phyloP scores from a whole-genome alignment of 1,140 invertebrate species.

The Bilobella aurantiaca region DNA sequence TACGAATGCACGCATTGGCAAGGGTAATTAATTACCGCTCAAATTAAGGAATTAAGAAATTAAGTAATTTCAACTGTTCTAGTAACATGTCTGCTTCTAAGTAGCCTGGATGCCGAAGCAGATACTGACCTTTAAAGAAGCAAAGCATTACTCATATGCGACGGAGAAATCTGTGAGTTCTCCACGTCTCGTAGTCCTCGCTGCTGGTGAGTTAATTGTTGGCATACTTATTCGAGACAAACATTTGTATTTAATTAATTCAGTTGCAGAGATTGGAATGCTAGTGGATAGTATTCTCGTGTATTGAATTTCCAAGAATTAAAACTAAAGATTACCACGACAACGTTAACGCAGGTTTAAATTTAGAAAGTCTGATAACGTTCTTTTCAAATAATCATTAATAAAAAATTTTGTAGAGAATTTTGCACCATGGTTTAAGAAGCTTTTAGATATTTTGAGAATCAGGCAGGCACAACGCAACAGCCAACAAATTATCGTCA shows the following conservation, averaged over 20 bases:
- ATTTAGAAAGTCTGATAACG: neutral
- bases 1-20: neutral
- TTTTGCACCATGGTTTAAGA: neutral
- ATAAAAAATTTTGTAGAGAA: neutral
- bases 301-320: neutral
- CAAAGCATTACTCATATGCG: neutral
- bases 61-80: too few species aligned
- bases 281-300: neutral
- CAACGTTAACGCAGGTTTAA: neutral
- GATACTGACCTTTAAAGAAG: neutral
- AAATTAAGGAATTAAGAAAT: too few species aligned
- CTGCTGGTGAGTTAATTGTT: neutral
- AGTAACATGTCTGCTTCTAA: too few species aligned
- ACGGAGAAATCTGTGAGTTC: neutral
- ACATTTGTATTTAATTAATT: neutral
- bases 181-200: neutral
- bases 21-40: too few species aligned
- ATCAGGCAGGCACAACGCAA: neutral
- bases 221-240: too few species aligned
- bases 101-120: neutral
- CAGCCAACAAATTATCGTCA: neutral
- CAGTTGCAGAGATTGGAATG: neutral
- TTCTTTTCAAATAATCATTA: neutral
- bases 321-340: conserved; percentile 1
- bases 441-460: neutral